These are phyloP conservation scores for Stenopsyche tienmushanensis DNA, from an alignment of 1,140 invertebrate species.

Conservation along the genomic window DNA sequence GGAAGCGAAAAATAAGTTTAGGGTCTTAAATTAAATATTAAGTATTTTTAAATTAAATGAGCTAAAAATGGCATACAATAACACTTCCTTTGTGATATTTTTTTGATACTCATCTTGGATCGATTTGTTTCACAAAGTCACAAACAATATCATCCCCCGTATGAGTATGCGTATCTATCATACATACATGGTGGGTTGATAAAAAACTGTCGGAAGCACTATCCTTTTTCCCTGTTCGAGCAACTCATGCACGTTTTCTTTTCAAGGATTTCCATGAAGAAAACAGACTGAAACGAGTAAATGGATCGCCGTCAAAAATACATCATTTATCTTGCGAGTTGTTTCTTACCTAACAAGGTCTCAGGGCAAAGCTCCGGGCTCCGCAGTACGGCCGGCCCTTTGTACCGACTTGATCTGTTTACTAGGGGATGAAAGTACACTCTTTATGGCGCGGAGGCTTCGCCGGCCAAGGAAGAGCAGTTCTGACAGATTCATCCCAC, in stretches of 20 bases:
- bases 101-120: too few relatives aligned
- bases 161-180: too few relatives aligned
- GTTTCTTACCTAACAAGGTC: slow-evolving; percentile 11
- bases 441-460: not conserved
- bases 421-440: not conserved
- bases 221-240: not conserved
- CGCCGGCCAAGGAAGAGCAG: too few relatives aligned
- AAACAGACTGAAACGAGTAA: slow-evolving; percentile 15
- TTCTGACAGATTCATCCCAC: not conserved
- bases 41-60: too few relatives aligned
- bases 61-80: too few relatives aligned
- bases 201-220: not conserved
- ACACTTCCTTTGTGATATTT: too few relatives aligned
- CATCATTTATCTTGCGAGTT: slow-evolving; percentile 26
- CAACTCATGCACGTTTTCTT: slow-evolving; percentile 2
- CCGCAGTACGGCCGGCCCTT: too few relatives aligned
- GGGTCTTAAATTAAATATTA: too few relatives aligned
- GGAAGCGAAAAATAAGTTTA: too few relatives aligned
- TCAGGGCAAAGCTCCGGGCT: slow-evolving; percentile 8
- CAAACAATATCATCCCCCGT: not conserved
- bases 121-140: too few relatives aligned
- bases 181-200: too few relatives aligned
- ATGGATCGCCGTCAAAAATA: slow-evolving; percentile 25
- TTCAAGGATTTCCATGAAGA: not conserved
- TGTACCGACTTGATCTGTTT: not conserved